Conservation (phyloP, 2,888 invertebrate species). For the Rhimphoctona megacephalus region DNA sequence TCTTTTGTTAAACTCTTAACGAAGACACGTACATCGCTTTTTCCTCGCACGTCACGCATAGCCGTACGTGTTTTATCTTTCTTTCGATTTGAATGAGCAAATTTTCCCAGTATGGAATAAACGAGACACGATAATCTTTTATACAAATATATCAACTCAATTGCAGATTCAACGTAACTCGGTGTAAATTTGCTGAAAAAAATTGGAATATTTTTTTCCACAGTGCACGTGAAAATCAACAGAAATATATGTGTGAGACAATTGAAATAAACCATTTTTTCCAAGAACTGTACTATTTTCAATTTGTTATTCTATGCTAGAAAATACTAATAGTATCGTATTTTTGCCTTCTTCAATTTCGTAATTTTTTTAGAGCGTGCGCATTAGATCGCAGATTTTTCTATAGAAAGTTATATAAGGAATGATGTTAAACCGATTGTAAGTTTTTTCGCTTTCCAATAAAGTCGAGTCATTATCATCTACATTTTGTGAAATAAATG, state of each 20-base stretch:
- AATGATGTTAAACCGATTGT: too few relatives aligned
- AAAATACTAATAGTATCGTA: neutral
- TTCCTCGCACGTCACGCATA: neutral
- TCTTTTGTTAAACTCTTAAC: neutral
- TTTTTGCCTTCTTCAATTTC: too few relatives aligned
- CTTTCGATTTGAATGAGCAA: conserved; percentile 9
- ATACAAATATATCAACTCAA: neutral
- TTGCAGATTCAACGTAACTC: neutral
- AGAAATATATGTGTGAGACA: too few relatives aligned
- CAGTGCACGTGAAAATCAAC: too few relatives aligned
- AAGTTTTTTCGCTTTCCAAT: too few relatives aligned
- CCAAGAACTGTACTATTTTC: neutral
- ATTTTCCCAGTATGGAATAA: neutral
- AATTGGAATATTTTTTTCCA: neutral
- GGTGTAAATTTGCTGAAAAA: conserved; percentile 4
- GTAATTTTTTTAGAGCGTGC: neutral
- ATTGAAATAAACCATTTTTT: neutral
- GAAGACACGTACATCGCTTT: conserved; percentile 21
- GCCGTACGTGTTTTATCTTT: conserved; percentile 18
- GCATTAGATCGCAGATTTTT: too few relatives aligned
- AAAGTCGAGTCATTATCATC: too few relatives aligned
- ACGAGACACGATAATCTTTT: conserved; percentile 18
- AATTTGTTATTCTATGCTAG: neutral
- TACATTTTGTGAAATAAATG: too few relatives aligned
- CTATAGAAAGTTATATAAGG: too few relatives aligned